These are phyloP conservation scores for Perognathus longimembris DNA, from an alignment of 2,113 vertebrate species.

Conservation along the genomic window DNA sequence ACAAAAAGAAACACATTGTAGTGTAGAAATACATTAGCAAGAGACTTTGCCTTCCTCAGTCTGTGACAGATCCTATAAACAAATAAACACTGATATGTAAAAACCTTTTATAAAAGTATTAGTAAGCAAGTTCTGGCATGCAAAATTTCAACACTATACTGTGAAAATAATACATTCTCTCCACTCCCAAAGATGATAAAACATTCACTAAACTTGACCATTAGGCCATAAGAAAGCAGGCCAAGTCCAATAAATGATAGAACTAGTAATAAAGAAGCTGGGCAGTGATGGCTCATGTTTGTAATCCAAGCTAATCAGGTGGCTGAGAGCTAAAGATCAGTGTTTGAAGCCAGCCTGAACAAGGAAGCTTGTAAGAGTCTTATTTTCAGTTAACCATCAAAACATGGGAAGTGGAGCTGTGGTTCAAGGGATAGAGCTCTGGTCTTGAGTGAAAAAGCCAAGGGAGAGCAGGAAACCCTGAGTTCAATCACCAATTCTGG, in stretches of 20 bases:
- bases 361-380: too few relatives aligned
- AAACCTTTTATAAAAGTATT: background rate
- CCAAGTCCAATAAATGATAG: background rate
- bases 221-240: constrained; percentile 5
- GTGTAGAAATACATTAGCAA: constrained; percentile 33
- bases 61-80: background rate
- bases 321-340: too few relatives aligned
- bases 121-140: constrained; percentile 9
- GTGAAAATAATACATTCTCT: background rate
- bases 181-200: background rate
- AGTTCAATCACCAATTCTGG: too few relatives aligned
- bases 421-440: too few relatives aligned
- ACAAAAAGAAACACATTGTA: background rate
- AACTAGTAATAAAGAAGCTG: background rate
- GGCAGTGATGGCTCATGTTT: too few relatives aligned
- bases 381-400: too few relatives aligned
- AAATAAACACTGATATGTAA: background rate
- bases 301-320: too few relatives aligned
- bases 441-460: too few relatives aligned
- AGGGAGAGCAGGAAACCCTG: too few relatives aligned
- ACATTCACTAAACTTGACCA: constrained; percentile 45
- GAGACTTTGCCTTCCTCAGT: constrained; percentile 19
- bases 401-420: too few relatives aligned
- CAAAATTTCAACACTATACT: constrained; percentile 34
- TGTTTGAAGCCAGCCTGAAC: too few relatives aligned